phyloP scores from a whole-genome alignment of 2,888 invertebrate species.

The Chrysolina americana region DNA sequence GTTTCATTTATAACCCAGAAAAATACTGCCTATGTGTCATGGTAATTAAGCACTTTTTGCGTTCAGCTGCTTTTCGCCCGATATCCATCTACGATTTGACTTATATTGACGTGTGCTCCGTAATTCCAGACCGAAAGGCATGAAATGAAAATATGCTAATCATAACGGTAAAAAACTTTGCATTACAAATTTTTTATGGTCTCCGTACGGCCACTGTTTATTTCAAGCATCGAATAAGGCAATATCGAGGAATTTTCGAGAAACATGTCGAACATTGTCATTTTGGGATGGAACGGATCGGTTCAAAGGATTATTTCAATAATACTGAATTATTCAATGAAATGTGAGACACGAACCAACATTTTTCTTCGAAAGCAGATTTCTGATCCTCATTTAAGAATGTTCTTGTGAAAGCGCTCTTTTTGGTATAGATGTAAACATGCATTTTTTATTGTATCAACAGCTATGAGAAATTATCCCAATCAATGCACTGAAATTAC shows the following conservation, averaged over 20 bases:
- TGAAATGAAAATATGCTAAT: slow-evolving; percentile 46
- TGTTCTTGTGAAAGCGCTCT: not conserved
- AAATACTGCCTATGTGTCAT: too few species aligned
- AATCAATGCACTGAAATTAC: too few species aligned
- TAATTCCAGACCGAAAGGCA: slow-evolving; percentile 32
- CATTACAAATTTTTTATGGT: slow-evolving; percentile 46
- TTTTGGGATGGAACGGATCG: slow-evolving; percentile 3
- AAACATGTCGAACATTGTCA: slow-evolving; percentile 23
- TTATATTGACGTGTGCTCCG: slow-evolving; percentile 31
- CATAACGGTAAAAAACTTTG: slow-evolving; percentile 43
- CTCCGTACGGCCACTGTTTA: slow-evolving; percentile 31
- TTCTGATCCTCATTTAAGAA: not conserved
- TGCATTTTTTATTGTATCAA: too few species aligned
- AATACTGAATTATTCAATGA: not conserved
- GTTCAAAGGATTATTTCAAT: slow-evolving; percentile 19
- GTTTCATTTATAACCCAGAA: not conserved
- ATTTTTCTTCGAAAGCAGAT: not conserved
- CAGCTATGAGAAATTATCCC: too few species aligned
- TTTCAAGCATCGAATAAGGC: slow-evolving; percentile 35
- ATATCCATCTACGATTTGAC: slow-evolving; percentile 42
- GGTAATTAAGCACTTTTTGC: too few species aligned
- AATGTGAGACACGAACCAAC: not conserved
- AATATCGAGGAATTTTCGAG: slow-evolving; percentile 5
- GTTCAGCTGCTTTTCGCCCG: slow-evolving; percentile 37
- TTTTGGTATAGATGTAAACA: too few species aligned